These are phyloP conservation scores for Aphaenogaster ashmeadi DNA, from an alignment of 1,140 invertebrate genomes.

Conservation along the genomic window DNA sequence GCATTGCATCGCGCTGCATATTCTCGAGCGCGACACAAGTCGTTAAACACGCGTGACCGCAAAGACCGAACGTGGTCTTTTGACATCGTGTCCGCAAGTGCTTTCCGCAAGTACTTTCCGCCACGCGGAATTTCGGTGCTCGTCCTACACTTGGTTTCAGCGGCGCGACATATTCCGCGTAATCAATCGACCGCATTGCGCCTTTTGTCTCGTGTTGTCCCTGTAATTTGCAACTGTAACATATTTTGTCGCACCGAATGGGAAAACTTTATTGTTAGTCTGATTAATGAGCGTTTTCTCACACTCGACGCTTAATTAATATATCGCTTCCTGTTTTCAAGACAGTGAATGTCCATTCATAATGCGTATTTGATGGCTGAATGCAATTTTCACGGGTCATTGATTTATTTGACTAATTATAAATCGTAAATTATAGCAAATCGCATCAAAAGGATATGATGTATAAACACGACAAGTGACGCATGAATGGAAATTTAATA, in stretches of 20 bases:
- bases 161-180: background rate
- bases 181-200: slow-evolving; percentile 38
- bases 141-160: background rate
- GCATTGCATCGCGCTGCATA: slow-evolving; percentile 21
- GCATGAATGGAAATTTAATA: background rate
- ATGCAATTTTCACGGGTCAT: background rate
- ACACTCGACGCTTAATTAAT: slow-evolving; percentile 19
- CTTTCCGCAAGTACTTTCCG: slow-evolving; percentile 11
- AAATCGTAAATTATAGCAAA: background rate
- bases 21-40: slow-evolving; percentile 46
- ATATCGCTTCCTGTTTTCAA: slow-evolving; percentile 18
- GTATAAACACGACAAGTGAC: background rate
- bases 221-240: background rate
- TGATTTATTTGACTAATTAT: slow-evolving; percentile 13
- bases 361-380: background rate
- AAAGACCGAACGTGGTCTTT: slow-evolving; percentile 25
- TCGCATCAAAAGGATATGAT: background rate
- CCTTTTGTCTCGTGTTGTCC: slow-evolving; percentile 1
- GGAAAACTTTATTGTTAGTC: slow-evolving; percentile 10
- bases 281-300: slow-evolving; percentile 39
- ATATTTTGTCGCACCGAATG: background rate
- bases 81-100: slow-evolving; percentile 3
- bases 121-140: slow-evolving; percentile 9
- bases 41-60: slow-evolving; percentile 52
- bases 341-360: background rate